phyloP scores from a whole-genome alignment of 1,140 invertebrate genomes.

The Achatina immaculata region DNA sequence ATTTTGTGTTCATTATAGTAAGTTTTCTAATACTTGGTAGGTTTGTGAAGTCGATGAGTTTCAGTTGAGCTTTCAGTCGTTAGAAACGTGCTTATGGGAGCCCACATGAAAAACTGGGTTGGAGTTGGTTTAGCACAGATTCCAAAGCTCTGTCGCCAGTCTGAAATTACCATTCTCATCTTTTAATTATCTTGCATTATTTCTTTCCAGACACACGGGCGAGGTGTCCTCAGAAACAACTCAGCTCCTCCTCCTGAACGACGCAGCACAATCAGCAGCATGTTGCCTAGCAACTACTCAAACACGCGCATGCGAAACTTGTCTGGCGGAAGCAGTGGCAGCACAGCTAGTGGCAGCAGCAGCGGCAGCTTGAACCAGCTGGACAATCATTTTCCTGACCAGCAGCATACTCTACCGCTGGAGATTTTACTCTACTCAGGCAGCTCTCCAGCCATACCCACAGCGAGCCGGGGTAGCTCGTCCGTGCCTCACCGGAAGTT shows the following conservation, averaged over 20 bases:
- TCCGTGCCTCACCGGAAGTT: slow-evolving; percentile 56
- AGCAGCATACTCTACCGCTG: background rate
- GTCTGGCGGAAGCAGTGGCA: slow-evolving; percentile 45
- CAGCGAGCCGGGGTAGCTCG: background rate
- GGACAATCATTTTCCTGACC: slow-evolving; percentile 8
- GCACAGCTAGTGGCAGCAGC: slow-evolving; percentile 39
- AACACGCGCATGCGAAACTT: slow-evolving; percentile 44
- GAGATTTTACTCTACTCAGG: background rate
- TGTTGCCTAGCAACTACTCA: background rate
- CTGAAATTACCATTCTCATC: too few species aligned
- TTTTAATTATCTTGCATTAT: too few species aligned
- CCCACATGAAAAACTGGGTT: too few species aligned
- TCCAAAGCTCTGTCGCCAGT: too few species aligned
- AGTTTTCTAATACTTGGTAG: too few species aligned
- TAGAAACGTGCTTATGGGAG: too few species aligned
- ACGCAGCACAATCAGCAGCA: slow-evolving; percentile 33
- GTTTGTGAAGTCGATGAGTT: too few species aligned
- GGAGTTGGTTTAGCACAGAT: too few species aligned
- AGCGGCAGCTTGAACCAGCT: slow-evolving; percentile 7
- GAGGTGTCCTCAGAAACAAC: background rate
- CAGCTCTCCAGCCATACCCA: background rate
- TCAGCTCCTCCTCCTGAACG: slow-evolving; percentile 26
- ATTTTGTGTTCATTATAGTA: too few species aligned
- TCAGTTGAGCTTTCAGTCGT: too few species aligned
- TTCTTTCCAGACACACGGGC: too few species aligned